Evolutionary conservation across 2,888 invertebrate genomes (phyloP), one percentile per base, ranked within the genome.

Genomic region (Stenotaenia linearis): DNA sequence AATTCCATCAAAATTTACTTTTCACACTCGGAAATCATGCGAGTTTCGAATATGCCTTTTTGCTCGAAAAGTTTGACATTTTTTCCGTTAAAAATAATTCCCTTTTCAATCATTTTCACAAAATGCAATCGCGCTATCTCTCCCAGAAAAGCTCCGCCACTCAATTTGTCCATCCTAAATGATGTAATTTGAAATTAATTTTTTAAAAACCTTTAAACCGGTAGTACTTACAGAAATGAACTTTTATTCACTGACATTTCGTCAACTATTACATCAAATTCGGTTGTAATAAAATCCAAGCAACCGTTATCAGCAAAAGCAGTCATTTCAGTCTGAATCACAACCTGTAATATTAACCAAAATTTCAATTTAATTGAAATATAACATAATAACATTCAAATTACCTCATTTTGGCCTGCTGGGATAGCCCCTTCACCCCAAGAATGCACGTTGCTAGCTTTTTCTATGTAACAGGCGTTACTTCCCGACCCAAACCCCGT

Each of bases 221-320:
- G n/a, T n/a, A n/a, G n/a, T n/a, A n/a, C 25, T 25, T 18, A 25
- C 21, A n/a, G 15, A 25, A 61, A 25, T 61, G 61, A 10, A 10
- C 10, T 61, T 37, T 7, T 12, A 61, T 61, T 21, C 15, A 61
- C 10, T 21, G 93, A 93, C 83, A 89, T 88, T 5, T 88, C 87
- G 85, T 94, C 94, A 3, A 93, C 90, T 83, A 90, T 89, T 32
- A 88, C 86, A 85, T 94, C 94, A 84, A 90, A 91, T 81, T 91
- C 90, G 0, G 93, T 93, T 85, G 90, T 90, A 80, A 93, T 88
- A 86, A 93, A 94, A 86, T 92, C 90, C 75, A 94, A 85, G 78
- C 91, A 91, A 77, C 92, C 93, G 85, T 93, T 92, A 86, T 94
- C 94, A 1, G 94, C 94, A 85, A 93, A 93, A 15, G 92, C 92